phyloP scores from a whole-genome alignment of 2,113 vertebrate species.

The Psephotus haematonotus region DNA sequence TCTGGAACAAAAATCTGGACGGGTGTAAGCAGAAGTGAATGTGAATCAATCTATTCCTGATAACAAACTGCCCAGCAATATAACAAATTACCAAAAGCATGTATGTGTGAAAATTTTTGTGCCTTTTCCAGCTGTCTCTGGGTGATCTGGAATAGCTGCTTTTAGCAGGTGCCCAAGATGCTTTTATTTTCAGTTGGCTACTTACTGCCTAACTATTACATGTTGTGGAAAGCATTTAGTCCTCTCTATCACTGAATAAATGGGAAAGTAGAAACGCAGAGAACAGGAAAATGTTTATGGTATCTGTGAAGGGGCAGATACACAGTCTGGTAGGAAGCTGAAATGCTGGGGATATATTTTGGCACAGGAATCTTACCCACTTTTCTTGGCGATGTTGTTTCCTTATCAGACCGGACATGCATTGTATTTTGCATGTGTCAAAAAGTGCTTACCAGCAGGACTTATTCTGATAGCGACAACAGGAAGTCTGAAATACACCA shows the following conservation, averaged over 20 bases:
- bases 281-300: constrained; percentile 28
- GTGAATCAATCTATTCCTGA: background rate
- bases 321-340: background rate
- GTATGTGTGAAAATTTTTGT: background rate
- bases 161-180: constrained; percentile 30
- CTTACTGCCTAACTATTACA: constrained; percentile 17
- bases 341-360: constrained; percentile 46
- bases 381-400: background rate
- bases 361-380: background rate
- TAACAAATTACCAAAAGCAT: constrained; percentile 1
- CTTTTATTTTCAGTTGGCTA: constrained; percentile 59
- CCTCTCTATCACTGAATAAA: constrained; percentile 46
- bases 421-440: constrained; percentile 38
- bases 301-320: constrained; percentile 35
- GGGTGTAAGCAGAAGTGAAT: background rate
- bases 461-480: background rate
- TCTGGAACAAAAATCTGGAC: background rate
- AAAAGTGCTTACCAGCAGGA: constrained; percentile 1
- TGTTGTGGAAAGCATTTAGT: constrained; percentile 37
- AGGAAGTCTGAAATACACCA: constrained; percentile 40
- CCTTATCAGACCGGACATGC: constrained; percentile 16
- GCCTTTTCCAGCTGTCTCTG: constrained; percentile 20
- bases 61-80: constrained; percentile 10
- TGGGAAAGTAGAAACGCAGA: constrained; percentile 45
- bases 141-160: constrained; percentile 50